Base-by-base conservation (phyloP, 2,888 invertebrate species). In the Colletes collaris region DNA sequence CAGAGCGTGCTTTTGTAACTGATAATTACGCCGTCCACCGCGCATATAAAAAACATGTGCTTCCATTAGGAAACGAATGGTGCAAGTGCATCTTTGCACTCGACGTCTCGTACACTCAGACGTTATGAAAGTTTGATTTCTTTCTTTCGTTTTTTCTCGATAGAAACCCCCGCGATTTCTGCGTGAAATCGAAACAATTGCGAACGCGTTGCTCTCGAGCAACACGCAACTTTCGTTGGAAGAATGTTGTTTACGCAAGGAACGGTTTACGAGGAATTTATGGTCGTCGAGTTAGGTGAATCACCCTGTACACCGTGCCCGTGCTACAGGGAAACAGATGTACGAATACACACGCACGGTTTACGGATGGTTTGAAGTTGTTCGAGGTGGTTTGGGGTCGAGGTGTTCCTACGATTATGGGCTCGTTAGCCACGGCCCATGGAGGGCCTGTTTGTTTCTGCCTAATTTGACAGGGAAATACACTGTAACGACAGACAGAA, bases 391-490 rank as follows among this genome's bases (percentile, higher is more conserved):
- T 70, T 82, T 66, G 75, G 78, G 82, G 68, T 83, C 78, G 82
- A 84, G 81, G 84, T 83, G 81, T 82, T 84, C 79, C 80, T 82
- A 85, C 87, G 87, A 90, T 90, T 89, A 89, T 81, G 88, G 86
- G 64, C 86, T 90, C 90, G 88, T 89, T 89, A 90, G 86, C 68
- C 82, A 82, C 82, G 83, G 82, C 64, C 74, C 72, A 83, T 83
- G 77, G 74, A 83, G 82, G 73, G 73, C 79, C 77, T 86, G 85
- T 86, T 86, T 79, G 85, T 83, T 81, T 79, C 83, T 81, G 85
- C 65, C 85, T 86, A 86, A 86, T 86, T 86, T 85, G 81, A 81
- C 81, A 59, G 77, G 77, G 79, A 72, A 82, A 75, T 64, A 70
- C 74, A 56, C 27, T 56, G 70, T 67, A 67, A 76, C 67, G 79